Conservation (phyloP, 1,140 invertebrate genomes). For the Rhyacophila brunnea region DNA sequence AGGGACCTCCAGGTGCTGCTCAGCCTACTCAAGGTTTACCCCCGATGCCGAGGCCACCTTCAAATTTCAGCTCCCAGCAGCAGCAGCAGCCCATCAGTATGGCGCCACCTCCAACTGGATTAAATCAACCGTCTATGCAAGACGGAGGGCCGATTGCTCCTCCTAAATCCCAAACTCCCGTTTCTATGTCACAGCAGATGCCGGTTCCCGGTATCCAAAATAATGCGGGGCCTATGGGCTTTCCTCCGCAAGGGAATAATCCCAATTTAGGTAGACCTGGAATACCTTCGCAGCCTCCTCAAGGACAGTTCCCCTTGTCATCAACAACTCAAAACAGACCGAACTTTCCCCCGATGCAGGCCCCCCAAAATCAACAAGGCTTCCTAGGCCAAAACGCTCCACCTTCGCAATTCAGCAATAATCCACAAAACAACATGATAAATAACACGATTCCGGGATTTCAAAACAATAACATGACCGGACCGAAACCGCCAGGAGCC, state of each 20-base stretch:
- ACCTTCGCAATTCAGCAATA: not conserved
- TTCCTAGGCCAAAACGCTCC: conserved; percentile 1
- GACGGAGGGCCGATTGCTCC: too few species aligned
- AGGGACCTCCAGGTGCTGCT: not conserved
- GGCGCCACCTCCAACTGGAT: too few species aligned
- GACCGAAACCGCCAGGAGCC: conserved; percentile 38
- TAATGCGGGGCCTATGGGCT: too few species aligned
- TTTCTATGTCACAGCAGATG: too few species aligned
- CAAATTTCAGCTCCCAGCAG: conserved; percentile 6
- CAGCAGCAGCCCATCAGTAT: too few species aligned
- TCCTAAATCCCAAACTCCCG: too few species aligned
- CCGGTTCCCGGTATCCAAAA: too few species aligned
- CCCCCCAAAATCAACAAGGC: not conserved
- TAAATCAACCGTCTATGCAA: too few species aligned
- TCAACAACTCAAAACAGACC: conserved; percentile 6
- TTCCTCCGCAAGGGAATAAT: not conserved
- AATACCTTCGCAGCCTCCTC: not conserved
- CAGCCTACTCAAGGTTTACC: not conserved
- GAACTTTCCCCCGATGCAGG: not conserved
- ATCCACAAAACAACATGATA: not conserved
- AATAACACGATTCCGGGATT: not conserved
- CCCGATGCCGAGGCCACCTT: not conserved
- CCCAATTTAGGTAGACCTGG: not conserved
- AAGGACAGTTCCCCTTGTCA: not conserved
- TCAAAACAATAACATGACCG: conserved; percentile 33